phyloP scores from a whole-genome alignment of 2,797 vertebrate species.

The Megalops cyprinoides region DNA sequence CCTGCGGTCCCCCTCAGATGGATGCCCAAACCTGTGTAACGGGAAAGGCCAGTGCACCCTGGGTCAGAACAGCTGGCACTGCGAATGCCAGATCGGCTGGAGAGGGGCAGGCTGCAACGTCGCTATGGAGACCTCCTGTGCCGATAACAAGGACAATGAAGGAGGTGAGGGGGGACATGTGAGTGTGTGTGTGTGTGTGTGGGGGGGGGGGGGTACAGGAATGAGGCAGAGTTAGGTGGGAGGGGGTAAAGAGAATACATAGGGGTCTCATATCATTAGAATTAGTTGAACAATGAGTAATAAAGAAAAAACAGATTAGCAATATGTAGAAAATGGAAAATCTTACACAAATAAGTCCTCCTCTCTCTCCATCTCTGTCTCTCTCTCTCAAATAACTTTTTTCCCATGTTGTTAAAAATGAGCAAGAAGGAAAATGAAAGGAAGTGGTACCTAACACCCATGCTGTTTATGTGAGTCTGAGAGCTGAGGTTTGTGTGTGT shows the following conservation, averaged over 20 bases:
- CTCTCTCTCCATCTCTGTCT: not conserved
- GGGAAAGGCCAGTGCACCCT: constrained; percentile 87
- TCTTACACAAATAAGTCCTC: too few species aligned
- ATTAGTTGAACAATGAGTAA: too few species aligned
- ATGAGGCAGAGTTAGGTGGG: not conserved
- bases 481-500: not conserved
- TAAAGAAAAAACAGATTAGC: too few species aligned
- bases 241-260: not conserved
- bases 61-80: constrained; percentile 91
- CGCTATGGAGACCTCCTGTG: constrained; percentile 89
- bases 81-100: constrained; percentile 89
- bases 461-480: constrained; percentile 35
- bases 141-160: constrained; percentile 90
- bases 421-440: constrained; percentile 32
- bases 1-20: constrained; percentile 76
- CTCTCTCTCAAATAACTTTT: constrained; percentile 24
- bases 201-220: not conserved
- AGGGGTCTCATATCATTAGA: too few species aligned
- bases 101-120: constrained; percentile 86
- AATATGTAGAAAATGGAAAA: not conserved
- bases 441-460: constrained; percentile 28
- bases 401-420: constrained; percentile 37
- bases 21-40: constrained; percentile 86
- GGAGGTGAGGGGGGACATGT: constrained; percentile 76
- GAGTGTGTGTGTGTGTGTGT: too few species aligned